These are phyloP conservation scores for Dynastes tityus DNA, from an alignment of 2,888 invertebrate species.

Conservation along the genomic window DNA sequence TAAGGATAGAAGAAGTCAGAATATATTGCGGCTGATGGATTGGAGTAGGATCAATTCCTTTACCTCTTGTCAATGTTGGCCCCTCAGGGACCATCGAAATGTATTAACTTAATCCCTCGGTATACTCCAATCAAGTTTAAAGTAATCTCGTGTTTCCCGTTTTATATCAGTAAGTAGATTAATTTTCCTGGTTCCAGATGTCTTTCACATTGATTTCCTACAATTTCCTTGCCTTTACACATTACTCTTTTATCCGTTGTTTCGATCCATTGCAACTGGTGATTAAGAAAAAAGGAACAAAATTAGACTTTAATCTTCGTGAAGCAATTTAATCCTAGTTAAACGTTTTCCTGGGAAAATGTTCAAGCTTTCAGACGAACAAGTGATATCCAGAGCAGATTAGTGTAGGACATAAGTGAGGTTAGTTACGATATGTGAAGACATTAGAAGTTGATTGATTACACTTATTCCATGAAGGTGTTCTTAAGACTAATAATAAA, in stretches of 20 bases:
- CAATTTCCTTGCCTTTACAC: too few species aligned
- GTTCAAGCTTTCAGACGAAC: background rate
- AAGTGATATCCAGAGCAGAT: background rate
- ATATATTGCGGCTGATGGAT: slow-evolving; percentile 21
- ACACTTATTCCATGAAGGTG: background rate
- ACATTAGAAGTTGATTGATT: background rate
- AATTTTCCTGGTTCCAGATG: too few species aligned
- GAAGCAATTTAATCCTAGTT: background rate
- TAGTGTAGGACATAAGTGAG: background rate
- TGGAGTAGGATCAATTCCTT: background rate
- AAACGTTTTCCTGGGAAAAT: background rate
- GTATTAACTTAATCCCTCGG: slow-evolving; percentile 22
- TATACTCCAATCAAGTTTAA: slow-evolving; percentile 30
- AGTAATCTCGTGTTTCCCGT: slow-evolving; percentile 2
- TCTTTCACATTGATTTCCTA: too few species aligned
- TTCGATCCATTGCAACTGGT: too few species aligned
- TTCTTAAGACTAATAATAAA: too few species aligned
- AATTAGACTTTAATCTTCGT: background rate
- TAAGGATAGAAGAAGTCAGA: background rate
- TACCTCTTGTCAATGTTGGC: background rate
- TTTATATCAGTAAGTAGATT: background rate
- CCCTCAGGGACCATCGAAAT: background rate
- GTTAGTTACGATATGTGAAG: background rate
- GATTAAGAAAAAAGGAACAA: background rate
- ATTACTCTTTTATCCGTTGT: too few species aligned